phyloP scores from a whole-genome alignment of 2,113 vertebrate genomes.

The Callipepla squamata region DNA sequence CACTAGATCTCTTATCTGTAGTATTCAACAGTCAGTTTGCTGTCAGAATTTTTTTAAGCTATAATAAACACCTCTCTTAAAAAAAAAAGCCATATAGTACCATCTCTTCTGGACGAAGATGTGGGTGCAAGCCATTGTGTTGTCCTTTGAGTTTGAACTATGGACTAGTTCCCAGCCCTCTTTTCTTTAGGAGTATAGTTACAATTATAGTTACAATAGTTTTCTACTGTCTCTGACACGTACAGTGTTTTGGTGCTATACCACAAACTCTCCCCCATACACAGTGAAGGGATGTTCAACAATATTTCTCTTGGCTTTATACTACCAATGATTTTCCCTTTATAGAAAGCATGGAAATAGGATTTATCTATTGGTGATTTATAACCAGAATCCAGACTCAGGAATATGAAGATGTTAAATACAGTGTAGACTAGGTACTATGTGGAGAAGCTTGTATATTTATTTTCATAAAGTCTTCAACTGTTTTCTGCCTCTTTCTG shows the following conservation, averaged over 20 bases:
- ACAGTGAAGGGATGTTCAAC: background rate
- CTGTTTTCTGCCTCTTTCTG: background rate
- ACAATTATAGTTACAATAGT: background rate
- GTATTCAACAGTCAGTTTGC: background rate
- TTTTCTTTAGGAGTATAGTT: background rate
- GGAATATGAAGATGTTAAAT: background rate
- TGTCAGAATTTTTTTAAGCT: background rate
- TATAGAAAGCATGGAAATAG: background rate
- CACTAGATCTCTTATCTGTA: background rate
- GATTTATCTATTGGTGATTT: background rate
- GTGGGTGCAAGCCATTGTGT: background rate
- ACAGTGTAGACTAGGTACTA: background rate
- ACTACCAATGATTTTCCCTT: background rate
- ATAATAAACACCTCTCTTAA: background rate
- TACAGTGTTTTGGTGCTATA: background rate
- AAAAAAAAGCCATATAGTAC: background rate
- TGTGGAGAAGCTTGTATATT: background rate
- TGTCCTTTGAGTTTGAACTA: background rate
- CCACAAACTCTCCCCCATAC: background rate
- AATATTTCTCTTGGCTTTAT: background rate
- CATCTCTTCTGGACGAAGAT: background rate
- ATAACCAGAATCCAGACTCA: background rate
- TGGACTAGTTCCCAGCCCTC: background rate
- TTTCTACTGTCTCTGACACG: background rate
- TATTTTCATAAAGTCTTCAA: background rate